phyloP scores from a whole-genome alignment of 2,113 vertebrate genomes.

The Forbesichthys agassizii region DNA sequence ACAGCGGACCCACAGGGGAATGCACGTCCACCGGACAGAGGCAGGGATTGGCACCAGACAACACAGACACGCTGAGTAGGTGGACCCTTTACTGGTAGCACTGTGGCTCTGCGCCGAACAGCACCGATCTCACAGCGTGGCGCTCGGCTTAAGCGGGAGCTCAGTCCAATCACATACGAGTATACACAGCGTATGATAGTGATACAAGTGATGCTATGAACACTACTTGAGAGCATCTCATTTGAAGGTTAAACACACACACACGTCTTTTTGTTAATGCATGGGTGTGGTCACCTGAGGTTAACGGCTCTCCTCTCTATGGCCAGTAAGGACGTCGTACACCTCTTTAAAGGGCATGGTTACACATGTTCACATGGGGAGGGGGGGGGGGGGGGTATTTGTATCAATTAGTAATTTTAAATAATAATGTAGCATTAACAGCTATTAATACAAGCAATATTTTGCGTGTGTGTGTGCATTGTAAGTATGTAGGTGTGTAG shows the following conservation, averaged over 20 bases:
- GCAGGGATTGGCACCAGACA: constrained; percentile 46
- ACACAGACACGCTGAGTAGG: constrained; percentile 62
- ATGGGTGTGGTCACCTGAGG: no score
- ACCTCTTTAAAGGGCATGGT: no score
- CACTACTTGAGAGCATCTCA: no score
- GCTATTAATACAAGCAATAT: no score
- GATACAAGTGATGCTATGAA: no score
- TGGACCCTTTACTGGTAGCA: constrained; percentile 3
- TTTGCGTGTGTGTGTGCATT: not conserved
- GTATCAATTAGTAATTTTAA: not conserved
- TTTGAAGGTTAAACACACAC: not conserved
- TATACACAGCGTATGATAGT: no score
- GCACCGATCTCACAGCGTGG: not conserved
- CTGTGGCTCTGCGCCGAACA: not conserved
- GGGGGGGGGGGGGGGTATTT: not conserved
- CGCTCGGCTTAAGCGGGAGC: no score
- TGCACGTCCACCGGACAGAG: constrained; percentile 22
- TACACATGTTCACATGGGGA: no score
- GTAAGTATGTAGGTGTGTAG: not conserved
- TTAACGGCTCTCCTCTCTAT: no score
- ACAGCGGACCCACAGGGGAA: constrained; percentile 63
- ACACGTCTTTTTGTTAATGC: not conserved
- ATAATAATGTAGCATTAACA: no score
- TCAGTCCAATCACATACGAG: no score
- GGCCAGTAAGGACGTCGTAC: no score